Percentiles rank a stretch among this genome's conserved stretches.
Evolutionary conservation across 2,797 vertebrate species (phyloP).

Genomic region (Myotis vivesi): DNA sequence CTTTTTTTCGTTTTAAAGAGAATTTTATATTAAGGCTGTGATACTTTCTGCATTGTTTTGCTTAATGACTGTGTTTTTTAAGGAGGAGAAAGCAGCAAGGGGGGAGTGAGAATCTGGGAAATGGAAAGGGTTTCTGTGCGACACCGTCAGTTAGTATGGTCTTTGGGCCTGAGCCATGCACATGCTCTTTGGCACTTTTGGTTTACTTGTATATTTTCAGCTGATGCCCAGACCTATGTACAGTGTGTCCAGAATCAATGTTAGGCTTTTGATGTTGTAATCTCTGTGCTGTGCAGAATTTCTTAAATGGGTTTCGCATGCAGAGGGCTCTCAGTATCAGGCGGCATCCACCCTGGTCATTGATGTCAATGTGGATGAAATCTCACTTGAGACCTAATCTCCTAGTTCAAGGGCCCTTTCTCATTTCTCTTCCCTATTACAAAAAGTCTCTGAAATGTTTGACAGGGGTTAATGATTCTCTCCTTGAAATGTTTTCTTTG

Average conservation of each 20-base stretch:
- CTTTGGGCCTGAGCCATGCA: neutral
- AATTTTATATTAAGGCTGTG: neutral
- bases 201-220: neutral
- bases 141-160: neutral
- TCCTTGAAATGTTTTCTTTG: constrained; percentile 37
- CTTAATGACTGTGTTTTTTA: neutral
- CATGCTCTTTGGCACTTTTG: neutral
- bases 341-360: neutral
- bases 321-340: neutral
- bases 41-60: neutral
- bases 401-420: neutral
- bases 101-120: neutral
- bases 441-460: constrained; percentile 17
- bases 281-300: neutral
- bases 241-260: neutral
- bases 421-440: neutral
- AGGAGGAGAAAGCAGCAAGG: neutral
- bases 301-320: neutral
- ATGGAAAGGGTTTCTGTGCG: neutral
- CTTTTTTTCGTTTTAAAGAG: neutral
- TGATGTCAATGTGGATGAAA: neutral
- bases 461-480: neutral
- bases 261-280: neutral
- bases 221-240: neutral
- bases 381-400: neutral